A percentile compares a stretch with the other conserved stretches of the same genome.
Conservation (phyloP, 2,888 invertebrate species). For the Keiferia lycopersicella region DNA sequence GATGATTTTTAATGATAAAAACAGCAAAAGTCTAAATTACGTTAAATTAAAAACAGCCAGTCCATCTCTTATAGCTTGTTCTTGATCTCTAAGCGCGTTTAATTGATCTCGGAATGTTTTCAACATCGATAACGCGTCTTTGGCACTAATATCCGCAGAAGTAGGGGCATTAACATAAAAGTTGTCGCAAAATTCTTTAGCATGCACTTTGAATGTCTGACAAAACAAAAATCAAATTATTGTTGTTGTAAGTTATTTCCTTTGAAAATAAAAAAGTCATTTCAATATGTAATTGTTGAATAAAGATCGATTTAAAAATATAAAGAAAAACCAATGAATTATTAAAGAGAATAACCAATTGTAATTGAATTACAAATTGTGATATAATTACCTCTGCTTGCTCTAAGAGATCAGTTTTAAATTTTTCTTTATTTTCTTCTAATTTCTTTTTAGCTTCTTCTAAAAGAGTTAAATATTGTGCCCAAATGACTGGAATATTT, state of each 20-base stretch:
- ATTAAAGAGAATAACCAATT: too few relatives aligned
- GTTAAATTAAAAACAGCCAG: slow-evolving; percentile 88
- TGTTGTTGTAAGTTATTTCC: background rate
- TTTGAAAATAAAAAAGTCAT: too few relatives aligned
- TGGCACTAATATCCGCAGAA: slow-evolving; percentile 77
- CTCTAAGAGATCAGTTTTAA: slow-evolving; percentile 85
- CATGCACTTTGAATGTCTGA: slow-evolving; percentile 84
- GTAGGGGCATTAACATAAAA: slow-evolving; percentile 86
- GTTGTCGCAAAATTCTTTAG: slow-evolving; percentile 84
- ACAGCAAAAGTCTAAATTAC: slow-evolving; percentile 46
- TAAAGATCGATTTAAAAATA: too few relatives aligned
- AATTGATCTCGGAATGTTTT: slow-evolving; percentile 77
- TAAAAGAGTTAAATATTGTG: slow-evolving; percentile 84
- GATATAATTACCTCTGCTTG: slow-evolving; percentile 81
- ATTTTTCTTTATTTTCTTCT: slow-evolving; percentile 86
- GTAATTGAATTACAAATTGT: too few relatives aligned
- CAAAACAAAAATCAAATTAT: slow-evolving; percentile 10
- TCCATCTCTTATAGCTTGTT: slow-evolving; percentile 85
- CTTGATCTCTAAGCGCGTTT: slow-evolving; percentile 82
- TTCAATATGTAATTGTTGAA: too few relatives aligned
- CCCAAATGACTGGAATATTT: slow-evolving; percentile 85
- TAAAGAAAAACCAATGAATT: too few relatives aligned
- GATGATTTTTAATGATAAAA: slow-evolving; percentile 19
- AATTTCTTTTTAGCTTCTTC: slow-evolving; percentile 88
- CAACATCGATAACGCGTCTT: slow-evolving; percentile 82